Evolutionary conservation across 2,113 vertebrate species (phyloP).

Genomic region (Chamaea fasciata): DNA sequence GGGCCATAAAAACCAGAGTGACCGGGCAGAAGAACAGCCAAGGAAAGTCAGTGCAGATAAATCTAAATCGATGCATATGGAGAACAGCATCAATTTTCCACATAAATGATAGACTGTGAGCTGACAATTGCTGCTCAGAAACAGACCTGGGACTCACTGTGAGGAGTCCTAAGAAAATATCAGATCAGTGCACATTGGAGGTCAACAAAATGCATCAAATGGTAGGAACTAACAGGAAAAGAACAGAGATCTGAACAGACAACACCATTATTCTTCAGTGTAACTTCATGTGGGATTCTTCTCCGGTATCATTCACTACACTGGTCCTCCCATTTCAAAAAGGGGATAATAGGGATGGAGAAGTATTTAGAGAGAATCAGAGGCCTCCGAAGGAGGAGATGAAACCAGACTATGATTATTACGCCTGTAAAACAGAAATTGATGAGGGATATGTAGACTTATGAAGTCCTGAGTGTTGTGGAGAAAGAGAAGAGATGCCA

Average conservation of each 20-base stretch:
- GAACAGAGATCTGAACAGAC: not conserved
- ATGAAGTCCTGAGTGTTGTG: not conserved
- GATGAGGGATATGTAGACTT: not conserved
- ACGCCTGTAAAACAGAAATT: not conserved
- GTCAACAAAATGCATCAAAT: not conserved
- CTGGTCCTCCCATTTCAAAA: not conserved
- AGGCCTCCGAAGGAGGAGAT: not conserved
- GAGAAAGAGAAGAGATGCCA: not conserved
- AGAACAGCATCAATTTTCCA: not conserved
- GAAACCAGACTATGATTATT: not conserved
- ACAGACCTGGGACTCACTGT: not conserved
- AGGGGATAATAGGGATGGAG: not conserved
- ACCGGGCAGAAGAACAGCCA: not conserved
- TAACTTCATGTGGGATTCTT: not conserved
- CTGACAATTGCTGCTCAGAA: not conserved
- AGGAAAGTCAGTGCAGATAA: not conserved
- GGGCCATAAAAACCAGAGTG: not conserved
- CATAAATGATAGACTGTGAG: not conserved
- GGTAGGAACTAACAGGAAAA: not conserved
- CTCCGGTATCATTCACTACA: not conserved
- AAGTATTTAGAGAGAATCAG: not conserved
- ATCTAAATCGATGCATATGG: not conserved
- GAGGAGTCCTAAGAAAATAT: not conserved
- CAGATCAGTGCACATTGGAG: not conserved
- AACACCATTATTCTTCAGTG: not conserved